These are phyloP conservation scores for Magallana gigas DNA, from an alignment of 1,140 invertebrate species.

Conservation along the genomic window DNA sequence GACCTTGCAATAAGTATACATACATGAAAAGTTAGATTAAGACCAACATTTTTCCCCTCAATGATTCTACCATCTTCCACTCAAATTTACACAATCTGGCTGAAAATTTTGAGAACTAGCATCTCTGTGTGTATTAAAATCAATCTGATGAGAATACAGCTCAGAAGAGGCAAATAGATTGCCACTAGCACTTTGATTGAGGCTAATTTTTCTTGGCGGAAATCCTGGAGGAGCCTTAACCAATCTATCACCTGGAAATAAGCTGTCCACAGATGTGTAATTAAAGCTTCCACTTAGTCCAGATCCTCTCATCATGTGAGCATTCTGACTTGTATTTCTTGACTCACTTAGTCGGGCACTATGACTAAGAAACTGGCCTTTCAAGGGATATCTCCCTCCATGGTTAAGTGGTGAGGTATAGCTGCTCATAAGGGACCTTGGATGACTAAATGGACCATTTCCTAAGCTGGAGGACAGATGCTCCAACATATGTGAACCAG, in stretches of 20 bases:
- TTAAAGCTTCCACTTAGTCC: slow-evolving; percentile 40
- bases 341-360: slow-evolving; percentile 14
- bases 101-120: background rate
- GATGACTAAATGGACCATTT: background rate
- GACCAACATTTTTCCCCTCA: background rate
- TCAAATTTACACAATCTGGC: slow-evolving; percentile 27
- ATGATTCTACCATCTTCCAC: slow-evolving; percentile 1
- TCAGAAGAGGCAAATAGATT: slow-evolving; percentile 37
- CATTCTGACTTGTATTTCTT: slow-evolving; percentile 4
- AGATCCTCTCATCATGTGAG: slow-evolving; percentile 6
- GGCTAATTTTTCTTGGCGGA: slow-evolving; percentile 17
- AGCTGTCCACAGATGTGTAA: background rate
- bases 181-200: slow-evolving; percentile 19
- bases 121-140: background rate
- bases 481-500: background rate
- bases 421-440: slow-evolving; percentile 12
- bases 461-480: slow-evolving; percentile 10
- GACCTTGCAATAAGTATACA: background rate
- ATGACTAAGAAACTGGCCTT: background rate
- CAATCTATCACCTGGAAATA: background rate
- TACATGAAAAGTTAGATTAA: background rate
- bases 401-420: background rate
- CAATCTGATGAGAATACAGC: background rate
- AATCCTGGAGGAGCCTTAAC: slow-evolving; percentile 40
- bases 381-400: background rate